phyloP scores from a whole-genome alignment of 1,140 invertebrate genomes.

The Arctopsyche grandis region DNA sequence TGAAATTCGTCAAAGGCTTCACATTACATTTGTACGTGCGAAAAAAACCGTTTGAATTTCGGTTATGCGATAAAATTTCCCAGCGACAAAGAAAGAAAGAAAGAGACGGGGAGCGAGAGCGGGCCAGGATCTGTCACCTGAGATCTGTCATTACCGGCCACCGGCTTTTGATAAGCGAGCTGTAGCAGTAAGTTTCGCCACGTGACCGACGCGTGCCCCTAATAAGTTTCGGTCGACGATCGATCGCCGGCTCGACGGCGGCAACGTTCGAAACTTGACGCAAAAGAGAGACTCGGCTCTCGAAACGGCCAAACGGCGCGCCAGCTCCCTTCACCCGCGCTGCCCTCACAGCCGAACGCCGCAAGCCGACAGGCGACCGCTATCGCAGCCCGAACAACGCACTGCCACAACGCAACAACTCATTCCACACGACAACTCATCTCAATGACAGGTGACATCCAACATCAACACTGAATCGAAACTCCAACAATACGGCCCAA shows the following conservation, averaged over 20 bases:
- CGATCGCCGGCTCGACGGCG: conserved; percentile 59
- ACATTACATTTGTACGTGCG: too few relatives aligned
- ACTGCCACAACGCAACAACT: not conserved
- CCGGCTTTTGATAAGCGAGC: not conserved
- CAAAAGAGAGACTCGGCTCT: not conserved
- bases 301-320: conserved; percentile 33
- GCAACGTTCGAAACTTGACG: conserved; percentile 58
- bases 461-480: not conserved
- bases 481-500: not conserved
- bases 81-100: too few relatives aligned
- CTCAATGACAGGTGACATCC: not conserved
- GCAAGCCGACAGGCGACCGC: conserved; percentile 20
- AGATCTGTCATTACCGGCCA: too few relatives aligned
- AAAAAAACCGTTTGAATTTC: too few relatives aligned
- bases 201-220: not conserved
- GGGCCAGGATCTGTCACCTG: too few relatives aligned
- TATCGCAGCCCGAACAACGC: not conserved
- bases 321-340: conserved; percentile 18
- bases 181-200: not conserved
- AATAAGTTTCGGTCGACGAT: conserved; percentile 57
- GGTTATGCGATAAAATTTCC: too few relatives aligned
- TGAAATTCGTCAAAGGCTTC: too few relatives aligned
- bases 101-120: too few relatives aligned
- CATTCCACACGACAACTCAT: not conserved
- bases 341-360: conserved; percentile 31